Conservation (phyloP, 2,113 vertebrate species). For the Siphamia tubifer region DNA sequence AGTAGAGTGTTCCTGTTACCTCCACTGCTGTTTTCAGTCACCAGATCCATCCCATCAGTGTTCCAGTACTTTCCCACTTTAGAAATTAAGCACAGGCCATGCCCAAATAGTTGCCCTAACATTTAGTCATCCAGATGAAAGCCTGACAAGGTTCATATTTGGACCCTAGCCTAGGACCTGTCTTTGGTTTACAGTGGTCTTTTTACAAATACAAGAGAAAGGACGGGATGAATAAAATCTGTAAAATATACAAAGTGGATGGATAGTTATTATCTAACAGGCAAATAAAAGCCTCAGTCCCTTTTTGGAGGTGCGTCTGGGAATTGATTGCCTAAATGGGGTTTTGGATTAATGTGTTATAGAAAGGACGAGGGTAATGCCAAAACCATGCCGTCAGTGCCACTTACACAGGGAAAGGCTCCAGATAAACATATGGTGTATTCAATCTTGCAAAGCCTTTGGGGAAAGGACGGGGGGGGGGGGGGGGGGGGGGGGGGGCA, state of each 20-base stretch:
- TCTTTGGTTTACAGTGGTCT: not conserved
- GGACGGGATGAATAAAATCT: slow-evolving; percentile 15
- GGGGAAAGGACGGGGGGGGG: slow-evolving; percentile 57
- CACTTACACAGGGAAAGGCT: slow-evolving; percentile 59
- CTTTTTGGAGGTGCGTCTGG: slow-evolving; percentile 31
- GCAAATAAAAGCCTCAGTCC: slow-evolving; percentile 18
- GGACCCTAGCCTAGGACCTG: too few relatives aligned
- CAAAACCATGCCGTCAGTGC: slow-evolving; percentile 59
- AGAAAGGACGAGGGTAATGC: slow-evolving; percentile 57
- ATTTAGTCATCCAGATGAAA: too few relatives aligned
- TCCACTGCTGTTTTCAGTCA: too few relatives aligned
- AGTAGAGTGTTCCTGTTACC: too few relatives aligned
- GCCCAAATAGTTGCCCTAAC: too few relatives aligned
- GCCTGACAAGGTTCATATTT: too few relatives aligned
- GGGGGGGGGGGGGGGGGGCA: slow-evolving; percentile 46
- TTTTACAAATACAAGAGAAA: not conserved
- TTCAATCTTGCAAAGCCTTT: slow-evolving; percentile 72
- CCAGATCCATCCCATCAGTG: too few relatives aligned
- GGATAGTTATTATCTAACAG: slow-evolving; percentile 11
- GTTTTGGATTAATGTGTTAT: slow-evolving; percentile 63
- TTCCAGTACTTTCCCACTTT: too few relatives aligned
- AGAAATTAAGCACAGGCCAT: too few relatives aligned
- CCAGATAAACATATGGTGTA: slow-evolving; percentile 70
- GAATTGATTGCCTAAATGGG: slow-evolving; percentile 55
- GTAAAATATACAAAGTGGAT: slow-evolving; percentile 1